Base-by-base conservation (phyloP, 1,140 invertebrate genomes). In the Drosophila nigromelanica region DNA sequence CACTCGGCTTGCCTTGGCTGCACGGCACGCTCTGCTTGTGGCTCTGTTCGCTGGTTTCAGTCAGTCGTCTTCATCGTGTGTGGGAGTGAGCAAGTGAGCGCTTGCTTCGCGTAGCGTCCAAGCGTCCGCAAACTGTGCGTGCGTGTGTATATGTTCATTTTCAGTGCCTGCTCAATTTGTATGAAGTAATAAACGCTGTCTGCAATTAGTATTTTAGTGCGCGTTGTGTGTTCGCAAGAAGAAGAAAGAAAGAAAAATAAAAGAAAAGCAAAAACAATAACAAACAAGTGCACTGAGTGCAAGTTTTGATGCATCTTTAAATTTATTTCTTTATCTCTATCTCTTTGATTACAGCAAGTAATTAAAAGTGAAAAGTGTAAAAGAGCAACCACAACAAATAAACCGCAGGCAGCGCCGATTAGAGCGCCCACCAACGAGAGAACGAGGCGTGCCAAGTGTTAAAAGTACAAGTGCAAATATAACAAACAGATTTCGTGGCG, bases 121-220 rank as follows among this genome's bases (percentile, higher is more conserved):
- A 56, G 62, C 52, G 47, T 47, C 70, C 70, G 70, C 68, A 73
- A 73, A 76, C 54, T 60, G 73, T 69, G 59, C 58, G 60, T 72
- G 68, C 54, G 58, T 68, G 71, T 60, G 60, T 64, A 24, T 67
- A 48, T 68, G 68, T 83, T 68, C 48, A 24, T 33, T 50, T 73
- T 68, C 52, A 35, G 58, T 81, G 68, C 66, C 66, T 73, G 54
- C 75, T 85, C 77, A 85, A 86, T 86, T 78, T 80, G 78, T 86
- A 74, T 86, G 81, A 86, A 86, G 82, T 86, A 86, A 86, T 86
- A 86, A 87, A 77, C 75, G 62, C 45, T 51, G 69, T 67, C 47
- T 72, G 78, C 81, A 87, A 86, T 86, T 87, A 78, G 77, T 87
- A 50, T 73, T 83, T 70, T 68, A 70, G 50, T 67, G 76, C 70